Percentiles rank a stretch among this genome's conserved stretches.
phyloP scores from a whole-genome alignment of 1,140 invertebrate genomes.

The Vanessa atalanta region DNA sequence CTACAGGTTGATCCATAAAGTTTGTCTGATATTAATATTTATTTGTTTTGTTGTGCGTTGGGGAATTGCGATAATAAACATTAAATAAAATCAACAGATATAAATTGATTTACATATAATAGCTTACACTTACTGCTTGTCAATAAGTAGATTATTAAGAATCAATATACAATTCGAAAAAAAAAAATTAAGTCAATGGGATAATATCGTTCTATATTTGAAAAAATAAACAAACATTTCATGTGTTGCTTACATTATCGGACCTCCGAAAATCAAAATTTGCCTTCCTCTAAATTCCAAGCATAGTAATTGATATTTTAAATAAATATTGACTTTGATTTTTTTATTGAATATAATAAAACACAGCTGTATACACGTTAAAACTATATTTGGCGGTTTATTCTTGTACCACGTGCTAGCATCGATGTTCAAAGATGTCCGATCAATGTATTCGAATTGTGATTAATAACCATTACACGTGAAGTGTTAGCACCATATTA shows the following conservation, averaged over 20 bases:
- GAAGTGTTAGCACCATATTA: constrained; percentile 41
- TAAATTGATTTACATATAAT: too few species aligned
- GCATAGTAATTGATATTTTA: too few species aligned
- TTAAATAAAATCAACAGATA: constrained; percentile 1
- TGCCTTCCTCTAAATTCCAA: too few species aligned
- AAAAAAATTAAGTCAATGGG: too few species aligned
- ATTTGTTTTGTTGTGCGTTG: constrained; percentile 12
- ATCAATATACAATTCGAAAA: too few species aligned
- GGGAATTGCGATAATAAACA: background rate
- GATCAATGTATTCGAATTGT: constrained; percentile 70
- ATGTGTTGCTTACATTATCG: too few species aligned
- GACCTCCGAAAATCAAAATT: too few species aligned
- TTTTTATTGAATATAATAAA: background rate
- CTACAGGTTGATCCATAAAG: constrained; percentile 48
- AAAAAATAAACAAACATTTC: too few species aligned
- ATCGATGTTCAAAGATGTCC: constrained; percentile 57
- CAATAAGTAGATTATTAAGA: too few species aligned
- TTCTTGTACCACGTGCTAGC: constrained; percentile 53
- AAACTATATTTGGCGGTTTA: constrained; percentile 46
- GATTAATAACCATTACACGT: constrained; percentile 52
- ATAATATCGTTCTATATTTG: too few species aligned
- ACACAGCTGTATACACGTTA: constrained; percentile 44
- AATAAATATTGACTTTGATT: background rate
- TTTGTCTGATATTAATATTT: constrained; percentile 21
- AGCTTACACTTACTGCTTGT: too few species aligned